Evolutionary conservation across 2,888 invertebrate genomes (phyloP).

Genomic region (Philhelius pedissequus): DNA sequence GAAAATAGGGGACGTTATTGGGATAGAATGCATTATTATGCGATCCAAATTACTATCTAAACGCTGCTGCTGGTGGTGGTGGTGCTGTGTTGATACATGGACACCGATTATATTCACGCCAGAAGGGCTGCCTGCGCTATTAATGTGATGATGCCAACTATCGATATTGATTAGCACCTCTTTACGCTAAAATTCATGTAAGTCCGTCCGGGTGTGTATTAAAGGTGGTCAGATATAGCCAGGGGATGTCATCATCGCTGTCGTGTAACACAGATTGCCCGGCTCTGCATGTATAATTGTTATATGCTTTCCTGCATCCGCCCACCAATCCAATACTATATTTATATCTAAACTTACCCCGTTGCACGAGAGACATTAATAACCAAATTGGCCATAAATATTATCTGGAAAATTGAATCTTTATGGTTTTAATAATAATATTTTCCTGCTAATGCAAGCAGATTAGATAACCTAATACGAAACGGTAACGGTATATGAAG

Average conservation of each 20-base stretch:
- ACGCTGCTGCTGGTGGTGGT: neutral
- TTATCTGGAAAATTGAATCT: slow-evolving; percentile 64
- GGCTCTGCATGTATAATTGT: neutral
- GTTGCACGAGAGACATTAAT: slow-evolving; percentile 7
- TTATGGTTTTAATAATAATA: slow-evolving; percentile 59
- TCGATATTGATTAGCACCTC: slow-evolving; percentile 65
- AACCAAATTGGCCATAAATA: slow-evolving; percentile 62
- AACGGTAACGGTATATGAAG: neutral
- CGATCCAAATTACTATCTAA: slow-evolving; percentile 57
- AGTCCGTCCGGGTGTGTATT: neutral
- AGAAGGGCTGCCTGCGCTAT: slow-evolving; percentile 49
- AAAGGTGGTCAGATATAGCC: slow-evolving; percentile 14
- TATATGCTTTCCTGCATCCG: neutral
- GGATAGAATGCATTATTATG: slow-evolving; percentile 37
- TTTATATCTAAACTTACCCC: neutral
- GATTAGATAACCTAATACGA: slow-evolving; percentile 53
- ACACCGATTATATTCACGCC: slow-evolving; percentile 59
- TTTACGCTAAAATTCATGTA: neutral
- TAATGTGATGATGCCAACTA: slow-evolving; percentile 59
- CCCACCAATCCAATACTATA: neutral
- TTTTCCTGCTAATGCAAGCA: slow-evolving; percentile 57
- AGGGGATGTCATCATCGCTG: neutral
- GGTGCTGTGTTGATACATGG: slow-evolving; percentile 50
- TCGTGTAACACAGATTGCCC: slow-evolving; percentile 1
- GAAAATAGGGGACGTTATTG: neutral